phyloP scores from a whole-genome alignment of 2,888 invertebrate genomes.

The Drosophila incognita region DNA sequence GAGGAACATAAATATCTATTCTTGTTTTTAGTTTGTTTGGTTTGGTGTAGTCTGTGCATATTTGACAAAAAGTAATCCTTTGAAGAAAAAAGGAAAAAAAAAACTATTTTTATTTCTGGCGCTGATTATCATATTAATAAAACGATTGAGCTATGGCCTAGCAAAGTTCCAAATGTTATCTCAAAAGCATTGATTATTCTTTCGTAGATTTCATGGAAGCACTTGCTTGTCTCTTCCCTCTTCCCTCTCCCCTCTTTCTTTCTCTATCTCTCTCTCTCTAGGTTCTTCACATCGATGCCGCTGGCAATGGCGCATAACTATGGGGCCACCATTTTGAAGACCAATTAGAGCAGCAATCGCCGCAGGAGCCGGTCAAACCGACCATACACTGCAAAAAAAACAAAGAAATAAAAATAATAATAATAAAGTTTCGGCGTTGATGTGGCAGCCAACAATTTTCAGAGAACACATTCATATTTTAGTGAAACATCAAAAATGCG shows the following conservation, averaged over 20 bases:
- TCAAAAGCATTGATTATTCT: neutral
- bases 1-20: neutral
- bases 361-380: constrained; percentile 25
- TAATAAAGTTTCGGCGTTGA: neutral
- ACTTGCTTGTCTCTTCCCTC: neutral
- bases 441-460: constrained; percentile 46
- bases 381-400: neutral
- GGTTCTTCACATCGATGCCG: constrained; percentile 5
- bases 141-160: no score
- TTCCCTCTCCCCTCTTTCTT: no score
- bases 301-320: constrained; percentile 55
- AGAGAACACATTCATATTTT: constrained; percentile 50
- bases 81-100: neutral
- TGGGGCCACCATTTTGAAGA: constrained; percentile 59
- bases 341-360: constrained; percentile 53
- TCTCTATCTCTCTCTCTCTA: no score
- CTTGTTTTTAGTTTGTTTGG: neutral
- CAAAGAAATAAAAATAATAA: no score
- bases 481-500: constrained; percentile 48
- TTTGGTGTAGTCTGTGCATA: neutral
- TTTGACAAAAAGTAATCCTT: neutral
- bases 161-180: neutral
- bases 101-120: neutral
- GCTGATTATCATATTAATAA: neutral
- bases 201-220: neutral